Base-by-base conservation (phyloP, 2,888 invertebrate genomes). In the Dryobotodes eremita region DNA sequence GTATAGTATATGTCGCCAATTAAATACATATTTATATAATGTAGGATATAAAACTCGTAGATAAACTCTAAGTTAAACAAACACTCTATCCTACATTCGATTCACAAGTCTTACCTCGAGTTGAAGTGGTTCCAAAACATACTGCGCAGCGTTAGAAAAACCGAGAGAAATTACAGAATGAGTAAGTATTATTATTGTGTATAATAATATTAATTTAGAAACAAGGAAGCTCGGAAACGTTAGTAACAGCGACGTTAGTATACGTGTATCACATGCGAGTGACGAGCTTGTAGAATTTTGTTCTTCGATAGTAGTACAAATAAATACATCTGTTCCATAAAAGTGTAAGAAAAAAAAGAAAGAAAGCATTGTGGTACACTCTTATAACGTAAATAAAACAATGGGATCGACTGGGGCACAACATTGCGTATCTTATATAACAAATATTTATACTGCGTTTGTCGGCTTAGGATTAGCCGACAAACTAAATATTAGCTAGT, bases 81-180 rank as follows among this genome's bases (percentile, higher is more conserved):
- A 93, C 92, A 95, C 91, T 92, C 91, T 93, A 92, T 92, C 93
- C 94, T 93, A 94, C 90, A 85, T 92, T 92, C 86, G 89, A 89
- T 92, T 89, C 90, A 92, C 91, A 94, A 92, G 86, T 98, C 99
- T 99, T 99, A 99, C 99, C 99, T 99, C 98, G 99, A 98, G 97
- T 99, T 99, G 98, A 99, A 99, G 98, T 99, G 98, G 98, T 99
- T 99, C 99, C 99, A 99, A 98, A 99, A 99, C 98, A 99, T 98
- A 98, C 99, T 99, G 98, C 97, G 98, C 98, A 98, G 98, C 98
- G 98, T 97, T 97, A 97, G 97, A 97, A 97, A 89, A 97, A 98
- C 97, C 98, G 97, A 97, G 96, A 97, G 97, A 97, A 97, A 97
- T 97, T 95, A 97, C 97, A 97, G 92, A 95, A 95, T 95, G 91